A percentile compares a stretch with the other conserved stretches of the same genome.
Conservation (phyloP, 35 echinoderm and acorn worm genomes). For the Ophiothrix spiculata region DNA sequence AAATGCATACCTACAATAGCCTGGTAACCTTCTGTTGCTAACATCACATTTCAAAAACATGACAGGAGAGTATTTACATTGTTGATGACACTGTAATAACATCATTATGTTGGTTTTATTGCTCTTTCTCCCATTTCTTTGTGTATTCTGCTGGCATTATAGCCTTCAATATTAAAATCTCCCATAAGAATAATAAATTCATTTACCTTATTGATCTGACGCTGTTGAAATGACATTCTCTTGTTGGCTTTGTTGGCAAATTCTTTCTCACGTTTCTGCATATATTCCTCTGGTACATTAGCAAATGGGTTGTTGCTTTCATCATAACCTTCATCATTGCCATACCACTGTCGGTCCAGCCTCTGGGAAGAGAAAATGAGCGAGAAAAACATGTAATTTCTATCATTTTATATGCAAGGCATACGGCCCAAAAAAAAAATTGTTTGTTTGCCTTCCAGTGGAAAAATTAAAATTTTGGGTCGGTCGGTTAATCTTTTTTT, state of each 20-base stretch:
- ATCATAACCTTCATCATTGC: conserved; percentile 96
- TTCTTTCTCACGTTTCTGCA: conserved; percentile 83
- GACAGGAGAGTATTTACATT: conserved; percentile 29
- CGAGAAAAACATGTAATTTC: conserved; percentile 72
- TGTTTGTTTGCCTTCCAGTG: too few relatives aligned
- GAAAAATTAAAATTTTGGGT: too few relatives aligned
- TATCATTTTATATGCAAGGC: too few relatives aligned
- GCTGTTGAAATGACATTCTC: conserved; percentile 94
- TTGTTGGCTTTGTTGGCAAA: conserved; percentile 72
- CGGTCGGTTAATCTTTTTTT: too few relatives aligned
- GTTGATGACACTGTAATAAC: conserved; percentile 81
- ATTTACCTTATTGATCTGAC: conserved; percentile 96
- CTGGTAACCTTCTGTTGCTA: too few relatives aligned
- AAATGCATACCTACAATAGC: too few relatives aligned
- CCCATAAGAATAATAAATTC: neutral
- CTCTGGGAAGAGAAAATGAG: conserved; percentile 62
- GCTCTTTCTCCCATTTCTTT: too few relatives aligned
- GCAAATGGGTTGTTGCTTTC: conserved; percentile 94
- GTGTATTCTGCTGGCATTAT: too few relatives aligned
- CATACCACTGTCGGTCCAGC: conserved; percentile 96
- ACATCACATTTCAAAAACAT: too few relatives aligned
- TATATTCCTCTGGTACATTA: conserved; percentile 81
- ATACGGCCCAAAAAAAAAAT: too few relatives aligned
- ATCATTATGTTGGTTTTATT: conserved; percentile 97
- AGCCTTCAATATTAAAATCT: too few relatives aligned